Percentiles rank a stretch among this genome's conserved stretches.
phyloP scores from a whole-genome alignment of 2,888 invertebrate genomes.

The Hololepta plana region DNA sequence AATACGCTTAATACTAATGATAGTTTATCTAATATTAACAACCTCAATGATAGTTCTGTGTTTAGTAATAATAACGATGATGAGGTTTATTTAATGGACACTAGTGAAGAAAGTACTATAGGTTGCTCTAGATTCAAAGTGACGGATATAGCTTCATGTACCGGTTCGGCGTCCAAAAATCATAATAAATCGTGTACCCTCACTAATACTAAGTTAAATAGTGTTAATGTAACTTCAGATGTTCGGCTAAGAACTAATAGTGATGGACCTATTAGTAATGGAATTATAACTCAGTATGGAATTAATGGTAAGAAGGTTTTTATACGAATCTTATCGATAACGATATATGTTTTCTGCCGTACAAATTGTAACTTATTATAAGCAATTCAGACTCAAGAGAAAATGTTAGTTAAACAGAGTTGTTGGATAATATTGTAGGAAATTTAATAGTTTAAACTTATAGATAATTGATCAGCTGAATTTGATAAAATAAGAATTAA shows the following conservation, averaged over 20 bases:
- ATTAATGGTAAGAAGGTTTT: constrained; percentile 21
- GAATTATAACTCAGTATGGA: constrained; percentile 21
- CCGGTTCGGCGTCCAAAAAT: constrained; percentile 13
- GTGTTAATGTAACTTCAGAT: constrained; percentile 17
- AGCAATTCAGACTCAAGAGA: no score
- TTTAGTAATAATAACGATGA: constrained; percentile 8
- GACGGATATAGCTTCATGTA: constrained; percentile 15
- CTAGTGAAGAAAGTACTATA: constrained; percentile 16
- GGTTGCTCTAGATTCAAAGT: constrained; percentile 24
- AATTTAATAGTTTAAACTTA: no score
- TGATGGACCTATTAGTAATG: constrained; percentile 13
- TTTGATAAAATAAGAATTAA: no score
- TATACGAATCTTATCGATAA: no score
- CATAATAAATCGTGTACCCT: constrained; percentile 20
- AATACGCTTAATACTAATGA: constrained; percentile 16
- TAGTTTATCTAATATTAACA: constrained; percentile 15
- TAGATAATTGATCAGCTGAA: no score
- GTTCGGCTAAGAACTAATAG: constrained; percentile 10
- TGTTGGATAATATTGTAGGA: no score
- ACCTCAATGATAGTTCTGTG: constrained; percentile 13
- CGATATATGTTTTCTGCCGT: no score
- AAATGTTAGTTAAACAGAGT: no score
- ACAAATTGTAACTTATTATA: no score
- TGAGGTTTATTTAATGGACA: constrained; percentile 7
- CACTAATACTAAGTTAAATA: constrained; percentile 26